These are phyloP conservation scores for Trypoxylon attenuatum DNA, from an alignment of 2,888 invertebrate genomes.

Conservation along the genomic window DNA sequence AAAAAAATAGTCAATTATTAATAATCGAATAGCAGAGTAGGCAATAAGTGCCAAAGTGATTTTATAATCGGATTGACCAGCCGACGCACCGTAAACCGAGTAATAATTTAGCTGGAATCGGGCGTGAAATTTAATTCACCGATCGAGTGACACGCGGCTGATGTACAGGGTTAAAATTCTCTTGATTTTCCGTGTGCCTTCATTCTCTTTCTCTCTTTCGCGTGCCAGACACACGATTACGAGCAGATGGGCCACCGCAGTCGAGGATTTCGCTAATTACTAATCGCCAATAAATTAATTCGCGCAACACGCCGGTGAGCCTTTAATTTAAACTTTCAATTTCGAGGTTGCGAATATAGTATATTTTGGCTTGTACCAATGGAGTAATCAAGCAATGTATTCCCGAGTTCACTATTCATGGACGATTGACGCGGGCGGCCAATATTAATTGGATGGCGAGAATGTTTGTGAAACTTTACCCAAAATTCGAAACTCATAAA, in stretches of 20 bases:
- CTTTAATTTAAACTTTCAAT: conserved; percentile 2
- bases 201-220: not conserved
- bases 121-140: conserved; percentile 28
- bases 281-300: conserved; percentile 21
- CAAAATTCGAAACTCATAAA: too few relatives aligned
- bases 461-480: too few relatives aligned
- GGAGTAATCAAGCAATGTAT: too few relatives aligned
- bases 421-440: too few relatives aligned
- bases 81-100: conserved; percentile 13
- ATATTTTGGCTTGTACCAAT: too few relatives aligned
- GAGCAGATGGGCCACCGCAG: too few relatives aligned
- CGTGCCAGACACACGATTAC: too few relatives aligned
- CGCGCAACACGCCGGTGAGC: not conserved
- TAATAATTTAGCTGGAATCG: conserved; percentile 19
- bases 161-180: conserved; percentile 21
- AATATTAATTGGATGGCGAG: too few relatives aligned
- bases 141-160: conserved; percentile 7
- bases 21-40: too few relatives aligned
- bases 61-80: not conserved
- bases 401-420: too few relatives aligned
- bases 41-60: too few relatives aligned
- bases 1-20: too few relatives aligned
- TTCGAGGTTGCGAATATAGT: not conserved
- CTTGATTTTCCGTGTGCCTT: conserved; percentile 12
- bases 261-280: conserved; percentile 21